Conservation (phyloP, 2,797 vertebrate species). For the Sphenopsis melanotis region DNA sequence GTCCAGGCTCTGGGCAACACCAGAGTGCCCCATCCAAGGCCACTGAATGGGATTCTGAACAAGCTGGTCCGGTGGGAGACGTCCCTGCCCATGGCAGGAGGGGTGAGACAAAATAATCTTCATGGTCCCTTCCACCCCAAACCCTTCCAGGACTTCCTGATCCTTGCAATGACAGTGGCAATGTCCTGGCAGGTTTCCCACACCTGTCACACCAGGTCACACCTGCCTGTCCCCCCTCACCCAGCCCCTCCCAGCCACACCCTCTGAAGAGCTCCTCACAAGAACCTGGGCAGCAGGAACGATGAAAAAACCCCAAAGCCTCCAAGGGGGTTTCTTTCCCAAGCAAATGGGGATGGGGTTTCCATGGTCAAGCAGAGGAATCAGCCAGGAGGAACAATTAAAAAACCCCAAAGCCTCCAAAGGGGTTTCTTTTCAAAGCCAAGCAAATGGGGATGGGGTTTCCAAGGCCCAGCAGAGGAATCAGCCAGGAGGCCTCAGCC, state of each 20-base stretch:
- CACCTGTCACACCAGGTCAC: background rate
- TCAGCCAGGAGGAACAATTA: background rate
- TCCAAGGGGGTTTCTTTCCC: background rate
- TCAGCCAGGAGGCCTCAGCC: background rate
- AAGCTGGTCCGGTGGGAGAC: fast-evolving
- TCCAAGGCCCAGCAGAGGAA: background rate
- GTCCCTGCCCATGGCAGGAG: background rate
- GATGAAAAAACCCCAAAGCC: background rate
- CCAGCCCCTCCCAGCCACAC: background rate
- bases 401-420: background rate
- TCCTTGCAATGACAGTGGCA: fast-evolving
- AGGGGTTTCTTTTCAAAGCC: background rate
- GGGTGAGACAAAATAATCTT: background rate
- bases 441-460: background rate
- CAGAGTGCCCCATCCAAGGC: background rate
- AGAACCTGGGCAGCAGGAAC: fast-evolving
- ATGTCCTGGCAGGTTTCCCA: fast-evolving
- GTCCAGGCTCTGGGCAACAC: background rate
- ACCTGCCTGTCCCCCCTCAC: background rate
- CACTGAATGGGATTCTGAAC: background rate
- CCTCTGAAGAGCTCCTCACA: background rate
- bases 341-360: background rate
- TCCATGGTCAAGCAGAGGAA: background rate
- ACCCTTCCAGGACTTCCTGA: fast-evolving
- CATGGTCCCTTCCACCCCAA: background rate